Evolutionary conservation across 2,797 vertebrate species (phyloP), one percentile per base, ranked within the genome.

Genomic region (Amphiprion clarkii): DNA sequence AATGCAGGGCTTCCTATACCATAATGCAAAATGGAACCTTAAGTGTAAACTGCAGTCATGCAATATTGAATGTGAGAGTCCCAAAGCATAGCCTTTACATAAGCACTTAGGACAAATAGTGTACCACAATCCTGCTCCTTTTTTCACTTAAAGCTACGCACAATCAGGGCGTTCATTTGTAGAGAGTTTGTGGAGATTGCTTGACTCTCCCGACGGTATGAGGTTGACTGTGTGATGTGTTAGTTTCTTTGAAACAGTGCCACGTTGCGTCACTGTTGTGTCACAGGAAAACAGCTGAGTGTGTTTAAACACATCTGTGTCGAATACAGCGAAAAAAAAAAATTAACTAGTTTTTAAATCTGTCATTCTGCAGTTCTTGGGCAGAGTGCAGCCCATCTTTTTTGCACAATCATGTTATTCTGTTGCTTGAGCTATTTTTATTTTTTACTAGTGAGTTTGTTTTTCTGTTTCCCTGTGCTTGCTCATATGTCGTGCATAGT

Each of bases 61-160:
- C 91, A 92, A 83, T 92, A 85, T 80, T 92, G 90, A 94, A 91
- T 92, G 89, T 91, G 89, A 91, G 86, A 86, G 83, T 91, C 92
- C 92, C 88, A 90, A 90, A 93, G 88, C 88, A 90, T 87, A 88
- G 90, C 92, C 90, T 93, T 94, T 92, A 90, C 90, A 92, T 76
- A 84, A 93, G 93, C 92, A 94, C 94, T 95, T 94, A 94, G 79
- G 84, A 76, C 81, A 89, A 81, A 81, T 83, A 90, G 81, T 86
- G 84, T 76, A 89, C 82, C 82, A 76, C 60, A 83, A 75, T 80
- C 87, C 88, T 60, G 80, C 84, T 84, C 78, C 77, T 84, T 87
- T 72, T 67, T 57, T 79, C 89, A 88, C 89, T 90, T 85, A 66
- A 87, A 92, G 93, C 94, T 94, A 92, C 84, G 93, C 94, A 95